These are phyloP conservation scores for Diogma glabrata DNA, from an alignment of 2,888 invertebrate species.

Conservation along the genomic window DNA sequence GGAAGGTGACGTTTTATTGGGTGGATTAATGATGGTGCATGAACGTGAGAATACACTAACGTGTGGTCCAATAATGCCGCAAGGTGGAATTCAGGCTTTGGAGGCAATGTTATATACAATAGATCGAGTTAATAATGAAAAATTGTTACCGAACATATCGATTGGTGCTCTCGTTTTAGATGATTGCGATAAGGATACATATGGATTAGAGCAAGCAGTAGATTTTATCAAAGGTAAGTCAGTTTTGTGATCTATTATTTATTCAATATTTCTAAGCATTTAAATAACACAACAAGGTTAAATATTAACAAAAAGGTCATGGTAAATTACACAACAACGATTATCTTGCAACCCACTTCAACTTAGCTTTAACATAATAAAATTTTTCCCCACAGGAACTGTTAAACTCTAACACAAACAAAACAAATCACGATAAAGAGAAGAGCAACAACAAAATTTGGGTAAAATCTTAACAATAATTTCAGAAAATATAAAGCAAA, in stretches of 20 bases:
- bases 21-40: constrained; percentile 89
- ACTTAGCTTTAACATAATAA: too few relatives aligned
- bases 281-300: background rate
- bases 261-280: background rate
- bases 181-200: constrained; percentile 87
- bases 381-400: too few relatives aligned
- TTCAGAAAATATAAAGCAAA: too few relatives aligned
- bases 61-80: constrained; percentile 83
- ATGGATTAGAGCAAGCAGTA: constrained; percentile 83
- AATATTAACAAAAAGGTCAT: too few relatives aligned
- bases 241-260: background rate
- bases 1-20: constrained; percentile 71
- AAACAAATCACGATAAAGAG: too few relatives aligned
- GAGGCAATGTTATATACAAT: constrained; percentile 83
- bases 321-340: too few relatives aligned
- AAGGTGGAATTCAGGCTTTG: constrained; percentile 72
- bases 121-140: constrained; percentile 54
- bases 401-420: too few relatives aligned
- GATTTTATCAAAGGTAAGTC: constrained; percentile 81
- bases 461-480: too few relatives aligned
- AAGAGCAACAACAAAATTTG: too few relatives aligned
- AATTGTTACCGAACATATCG: constrained; percentile 53
- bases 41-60: constrained; percentile 66
- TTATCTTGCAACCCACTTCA: too few relatives aligned
- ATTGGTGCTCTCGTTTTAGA: constrained; percentile 79